Percentiles rank a stretch among this genome's conserved stretches.
These are phyloP conservation scores for Astropecten irregularis DNA, from an alignment of 53 echinoderm and acorn worm species.

Conservation along the genomic window DNA sequence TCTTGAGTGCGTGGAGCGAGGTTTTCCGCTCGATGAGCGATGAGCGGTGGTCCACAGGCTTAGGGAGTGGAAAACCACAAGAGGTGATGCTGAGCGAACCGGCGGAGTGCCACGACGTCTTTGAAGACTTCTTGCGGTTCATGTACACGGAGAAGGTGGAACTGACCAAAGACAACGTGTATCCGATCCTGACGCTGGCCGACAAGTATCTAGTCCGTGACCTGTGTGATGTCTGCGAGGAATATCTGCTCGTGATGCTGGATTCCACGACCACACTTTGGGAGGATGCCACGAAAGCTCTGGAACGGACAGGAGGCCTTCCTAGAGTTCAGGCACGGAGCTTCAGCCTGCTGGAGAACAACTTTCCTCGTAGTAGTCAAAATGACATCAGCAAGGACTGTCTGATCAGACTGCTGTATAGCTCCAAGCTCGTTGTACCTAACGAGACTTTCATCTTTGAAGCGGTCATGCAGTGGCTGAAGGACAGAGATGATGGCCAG, in stretches of 20 bases:
- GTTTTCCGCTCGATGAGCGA: slow-evolving; percentile 72
- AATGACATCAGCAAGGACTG: neutral
- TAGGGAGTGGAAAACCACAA: neutral
- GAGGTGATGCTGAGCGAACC: slow-evolving; percentile 19
- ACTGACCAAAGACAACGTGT: slow-evolving; percentile 61
- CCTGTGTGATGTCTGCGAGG: slow-evolving; percentile 64
- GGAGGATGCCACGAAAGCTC: slow-evolving; percentile 1
- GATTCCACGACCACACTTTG: slow-evolving; percentile 10
- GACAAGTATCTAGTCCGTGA: slow-evolving; percentile 83
- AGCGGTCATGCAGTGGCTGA: neutral
- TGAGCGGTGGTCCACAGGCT: slow-evolving; percentile 22
- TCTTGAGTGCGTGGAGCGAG: slow-evolving; percentile 81
- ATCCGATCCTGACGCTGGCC: slow-evolving; percentile 64
- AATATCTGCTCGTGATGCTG: slow-evolving; percentile 37
- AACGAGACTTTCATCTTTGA: neutral
- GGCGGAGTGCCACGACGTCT: slow-evolving; percentile 37
- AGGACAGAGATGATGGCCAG: neutral
- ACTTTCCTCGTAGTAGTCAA: neutral
- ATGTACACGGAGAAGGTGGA: slow-evolving; percentile 69
- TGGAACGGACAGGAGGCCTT: slow-evolving; percentile 10
- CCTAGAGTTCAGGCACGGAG: neutral
- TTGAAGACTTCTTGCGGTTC: slow-evolving; percentile 74
- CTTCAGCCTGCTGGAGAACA: slow-evolving; percentile 16
- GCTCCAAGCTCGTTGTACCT: slow-evolving; percentile 20
- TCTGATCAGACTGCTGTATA: neutral